Evolutionary conservation across 2,888 invertebrate species (phyloP).

Genomic region (Nemurella pictetii): DNA sequence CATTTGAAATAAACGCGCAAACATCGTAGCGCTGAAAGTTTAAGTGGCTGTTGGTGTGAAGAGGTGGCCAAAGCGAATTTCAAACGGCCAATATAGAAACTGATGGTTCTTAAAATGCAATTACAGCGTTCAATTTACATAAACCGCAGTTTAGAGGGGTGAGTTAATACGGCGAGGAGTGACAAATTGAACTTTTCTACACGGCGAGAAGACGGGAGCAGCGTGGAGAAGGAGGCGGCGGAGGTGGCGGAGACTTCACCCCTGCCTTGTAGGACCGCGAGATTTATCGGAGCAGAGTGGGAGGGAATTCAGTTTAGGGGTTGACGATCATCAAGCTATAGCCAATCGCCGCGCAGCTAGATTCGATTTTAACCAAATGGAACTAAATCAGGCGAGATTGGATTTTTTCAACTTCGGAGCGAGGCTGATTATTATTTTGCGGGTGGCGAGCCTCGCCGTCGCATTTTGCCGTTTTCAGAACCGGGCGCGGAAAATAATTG

Average conservation of each 20-base stretch:
- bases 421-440: background rate
- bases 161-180: conserved; percentile 4
- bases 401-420: background rate
- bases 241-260: background rate
- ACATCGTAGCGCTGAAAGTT: background rate
- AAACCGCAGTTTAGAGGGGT: conserved; percentile 19
- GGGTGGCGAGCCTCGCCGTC: background rate
- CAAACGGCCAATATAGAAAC: background rate
- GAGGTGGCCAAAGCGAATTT: background rate
- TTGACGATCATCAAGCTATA: background rate
- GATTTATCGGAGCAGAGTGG: background rate
- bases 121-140: conserved; percentile 21
- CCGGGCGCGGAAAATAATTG: conserved; percentile 35
- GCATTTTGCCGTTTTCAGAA: background rate
- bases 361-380: background rate
- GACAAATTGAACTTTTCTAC: conserved; percentile 7
- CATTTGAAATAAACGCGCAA: conserved; percentile 14
- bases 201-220: no score
- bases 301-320: background rate
- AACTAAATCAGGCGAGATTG: background rate
- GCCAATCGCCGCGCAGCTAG: background rate
- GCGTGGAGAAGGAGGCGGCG: background rate
- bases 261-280: no score
- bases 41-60: background rate
- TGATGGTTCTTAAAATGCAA: conserved; percentile 15